These are phyloP conservation scores for Rallus limicola DNA, from an alignment of 2,113 vertebrate genomes.

Conservation along the genomic window DNA sequence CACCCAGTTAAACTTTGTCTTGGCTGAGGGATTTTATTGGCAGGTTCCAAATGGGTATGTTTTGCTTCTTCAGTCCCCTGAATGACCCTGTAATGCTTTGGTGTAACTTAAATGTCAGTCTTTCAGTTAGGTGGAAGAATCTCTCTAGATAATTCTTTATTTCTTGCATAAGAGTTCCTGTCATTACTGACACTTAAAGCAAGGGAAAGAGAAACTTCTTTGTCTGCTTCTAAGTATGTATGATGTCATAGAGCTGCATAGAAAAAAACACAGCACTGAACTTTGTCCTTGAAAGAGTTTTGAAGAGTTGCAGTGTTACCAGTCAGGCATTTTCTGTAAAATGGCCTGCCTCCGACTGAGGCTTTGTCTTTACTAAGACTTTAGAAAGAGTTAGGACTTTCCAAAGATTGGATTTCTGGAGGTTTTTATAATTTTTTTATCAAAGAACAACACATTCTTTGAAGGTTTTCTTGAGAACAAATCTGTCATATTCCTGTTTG, in stretches of 20 bases:
- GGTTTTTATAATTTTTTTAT: neutral
- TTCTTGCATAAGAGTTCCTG: neutral
- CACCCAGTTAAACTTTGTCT: neutral
- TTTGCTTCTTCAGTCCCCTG: neutral
- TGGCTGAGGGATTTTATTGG: neutral
- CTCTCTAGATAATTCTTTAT: neutral
- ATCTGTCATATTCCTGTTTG: neutral
- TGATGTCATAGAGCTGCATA: neutral
- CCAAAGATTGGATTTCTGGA: neutral
- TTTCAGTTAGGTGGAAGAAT: neutral
- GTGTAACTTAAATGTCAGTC: neutral
- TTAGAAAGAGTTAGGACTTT: neutral
- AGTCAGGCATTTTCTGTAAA: neutral
- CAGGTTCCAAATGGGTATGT: neutral
- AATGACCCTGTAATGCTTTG: neutral
- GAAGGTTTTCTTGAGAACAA: neutral
- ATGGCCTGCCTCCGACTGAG: neutral
- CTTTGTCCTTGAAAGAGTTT: slow-evolving; percentile 28
- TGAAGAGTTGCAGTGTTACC: neutral
- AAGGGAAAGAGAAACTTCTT: neutral
- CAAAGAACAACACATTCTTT: neutral
- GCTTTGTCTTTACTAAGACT: neutral
- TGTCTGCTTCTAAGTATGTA: neutral
- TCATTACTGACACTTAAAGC: neutral
- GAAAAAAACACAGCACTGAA: neutral